These are phyloP conservation scores for Acrossocheilus fasciatus DNA, from an alignment of 2,797 vertebrate species.

Conservation along the genomic window DNA sequence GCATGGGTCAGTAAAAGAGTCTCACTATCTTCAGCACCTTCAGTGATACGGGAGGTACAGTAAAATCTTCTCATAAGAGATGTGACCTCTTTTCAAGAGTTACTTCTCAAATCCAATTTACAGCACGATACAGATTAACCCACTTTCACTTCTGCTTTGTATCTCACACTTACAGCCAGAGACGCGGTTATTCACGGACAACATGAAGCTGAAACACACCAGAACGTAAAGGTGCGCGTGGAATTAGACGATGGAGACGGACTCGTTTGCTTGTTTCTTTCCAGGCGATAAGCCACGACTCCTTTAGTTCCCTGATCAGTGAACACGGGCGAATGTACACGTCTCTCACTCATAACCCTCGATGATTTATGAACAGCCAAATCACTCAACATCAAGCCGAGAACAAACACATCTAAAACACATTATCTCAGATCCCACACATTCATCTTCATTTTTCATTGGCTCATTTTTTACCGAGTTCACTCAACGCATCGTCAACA, in stretches of 20 bases:
- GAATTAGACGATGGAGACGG: not conserved
- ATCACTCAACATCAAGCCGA: slow-evolving; percentile 46
- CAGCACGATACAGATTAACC: slow-evolving; percentile 14
- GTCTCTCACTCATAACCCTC: slow-evolving; percentile 14
- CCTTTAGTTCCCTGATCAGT: not conserved
- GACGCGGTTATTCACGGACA: not conserved
- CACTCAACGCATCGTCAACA: slow-evolving; percentile 21
- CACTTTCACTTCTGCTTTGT: slow-evolving; percentile 30
- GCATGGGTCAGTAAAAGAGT: not conserved
- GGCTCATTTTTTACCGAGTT: slow-evolving; percentile 16
- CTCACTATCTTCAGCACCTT: not conserved
- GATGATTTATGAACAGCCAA: slow-evolving; percentile 44
- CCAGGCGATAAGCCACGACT: not conserved
- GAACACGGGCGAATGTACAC: not conserved
- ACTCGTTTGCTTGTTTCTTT: not conserved
- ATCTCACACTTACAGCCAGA: slow-evolving; percentile 1
- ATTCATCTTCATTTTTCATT: slow-evolving; percentile 40
- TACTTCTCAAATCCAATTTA: slow-evolving; percentile 37
- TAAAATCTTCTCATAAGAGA: slow-evolving; percentile 22
- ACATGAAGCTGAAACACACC: not conserved
- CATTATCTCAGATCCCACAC: slow-evolving; percentile 43
- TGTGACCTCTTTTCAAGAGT: slow-evolving; percentile 25
- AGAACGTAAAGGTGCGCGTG: not conserved
- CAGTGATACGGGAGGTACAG: not conserved
- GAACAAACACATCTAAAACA: slow-evolving; percentile 61